Percentiles rank a stretch among this genome's conserved stretches.
These are phyloP conservation scores for Polypedilum pembai DNA, from an alignment of 1,140 invertebrate genomes.

Conservation along the genomic window DNA sequence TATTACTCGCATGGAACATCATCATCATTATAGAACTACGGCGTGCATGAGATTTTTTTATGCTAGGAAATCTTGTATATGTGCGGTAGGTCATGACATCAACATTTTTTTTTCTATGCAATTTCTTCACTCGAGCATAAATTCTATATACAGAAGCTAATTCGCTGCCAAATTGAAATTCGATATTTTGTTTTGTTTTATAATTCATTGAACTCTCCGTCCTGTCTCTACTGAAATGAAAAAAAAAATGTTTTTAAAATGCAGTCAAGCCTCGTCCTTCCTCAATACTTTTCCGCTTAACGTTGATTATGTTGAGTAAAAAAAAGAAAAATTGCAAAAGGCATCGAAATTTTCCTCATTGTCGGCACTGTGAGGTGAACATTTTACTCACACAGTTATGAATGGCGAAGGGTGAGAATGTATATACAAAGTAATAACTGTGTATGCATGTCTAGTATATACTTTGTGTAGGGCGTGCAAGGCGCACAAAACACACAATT, in stretches of 20 bases:
- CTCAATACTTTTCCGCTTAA: slow-evolving; percentile 5
- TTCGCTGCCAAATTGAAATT: background rate
- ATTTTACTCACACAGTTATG: too few species aligned
- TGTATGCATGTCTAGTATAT: background rate
- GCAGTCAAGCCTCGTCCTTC: background rate
- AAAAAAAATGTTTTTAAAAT: background rate
- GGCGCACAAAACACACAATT: background rate
- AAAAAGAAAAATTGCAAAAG: background rate
- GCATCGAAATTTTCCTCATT: background rate
- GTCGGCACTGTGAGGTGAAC: too few species aligned
- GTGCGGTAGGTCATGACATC: slow-evolving; percentile 21
- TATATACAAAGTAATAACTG: background rate
- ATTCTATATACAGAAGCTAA: too few species aligned
- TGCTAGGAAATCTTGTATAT: background rate
- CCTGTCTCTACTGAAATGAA: background rate
- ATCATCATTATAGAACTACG: background rate
- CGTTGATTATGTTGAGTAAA: slow-evolving; percentile 5
- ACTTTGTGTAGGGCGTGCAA: background rate
- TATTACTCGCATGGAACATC: background rate
- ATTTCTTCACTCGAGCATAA: background rate
- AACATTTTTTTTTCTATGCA: background rate
- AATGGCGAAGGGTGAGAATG: background rate
- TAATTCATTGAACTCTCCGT: slow-evolving; percentile 3
- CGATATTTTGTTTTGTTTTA: background rate
- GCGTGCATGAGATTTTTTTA: background rate